phyloP scores from a whole-genome alignment of 1,140 invertebrate genomes.

The Drosophila ambigua region DNA sequence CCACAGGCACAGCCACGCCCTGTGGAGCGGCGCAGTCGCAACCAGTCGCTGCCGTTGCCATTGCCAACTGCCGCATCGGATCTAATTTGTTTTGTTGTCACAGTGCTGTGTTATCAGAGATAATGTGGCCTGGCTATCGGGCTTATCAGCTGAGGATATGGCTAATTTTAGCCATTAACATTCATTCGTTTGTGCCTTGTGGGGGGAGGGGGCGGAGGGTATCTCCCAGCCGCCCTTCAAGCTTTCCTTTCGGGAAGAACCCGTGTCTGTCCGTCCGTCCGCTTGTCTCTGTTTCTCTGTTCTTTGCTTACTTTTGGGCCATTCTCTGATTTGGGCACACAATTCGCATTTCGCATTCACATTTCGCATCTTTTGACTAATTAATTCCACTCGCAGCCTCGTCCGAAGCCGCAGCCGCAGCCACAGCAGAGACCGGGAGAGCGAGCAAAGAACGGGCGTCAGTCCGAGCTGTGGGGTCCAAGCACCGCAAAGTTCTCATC shows the following conservation, averaged over 20 bases:
- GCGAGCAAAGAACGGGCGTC: not conserved
- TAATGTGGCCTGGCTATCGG: constrained; percentile 18
- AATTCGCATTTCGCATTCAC: constrained; percentile 22
- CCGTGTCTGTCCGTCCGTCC: not conserved
- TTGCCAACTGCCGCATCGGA: constrained; percentile 1
- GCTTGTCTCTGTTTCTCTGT: not conserved
- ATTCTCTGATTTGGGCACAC: constrained; percentile 20
- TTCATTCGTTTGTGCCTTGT: too few relatives aligned
- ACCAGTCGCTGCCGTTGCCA: not conserved
- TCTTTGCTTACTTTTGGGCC: constrained; percentile 13
- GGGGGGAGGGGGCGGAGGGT: not conserved
- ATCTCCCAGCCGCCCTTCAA: not conserved
- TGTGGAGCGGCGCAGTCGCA: constrained; percentile 27
- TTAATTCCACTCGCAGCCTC: constrained; percentile 50
- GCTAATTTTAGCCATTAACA: constrained; percentile 41
- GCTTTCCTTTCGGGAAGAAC: not conserved
- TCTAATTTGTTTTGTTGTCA: constrained; percentile 48
- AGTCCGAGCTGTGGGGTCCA: not conserved
- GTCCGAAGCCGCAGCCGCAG: too few relatives aligned
- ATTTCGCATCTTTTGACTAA: constrained; percentile 41
- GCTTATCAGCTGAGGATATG: constrained; percentile 37
- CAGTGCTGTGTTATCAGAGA: constrained; percentile 4
- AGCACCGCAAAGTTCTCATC: constrained; percentile 23
- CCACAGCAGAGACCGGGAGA: constrained; percentile 27
- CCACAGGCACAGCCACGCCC: not conserved